Base-by-base conservation (phyloP, 2,888 invertebrate genomes). In the Melangyna quadrimaculata region DNA sequence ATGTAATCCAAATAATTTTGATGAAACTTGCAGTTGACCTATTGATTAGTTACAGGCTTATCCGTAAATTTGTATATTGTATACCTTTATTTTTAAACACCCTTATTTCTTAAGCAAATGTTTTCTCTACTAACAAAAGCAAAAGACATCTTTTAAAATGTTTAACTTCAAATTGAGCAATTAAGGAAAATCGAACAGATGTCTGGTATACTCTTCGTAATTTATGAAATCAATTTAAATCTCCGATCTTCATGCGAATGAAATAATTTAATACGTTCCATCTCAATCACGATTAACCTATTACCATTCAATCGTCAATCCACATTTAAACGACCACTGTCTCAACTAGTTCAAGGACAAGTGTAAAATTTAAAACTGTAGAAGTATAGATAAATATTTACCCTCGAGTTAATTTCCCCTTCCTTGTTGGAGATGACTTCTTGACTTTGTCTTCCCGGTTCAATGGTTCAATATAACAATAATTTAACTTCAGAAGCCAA, bases 341-440 rank as follows among this genome's bases (percentile, higher is more conserved):
- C n/a, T n/a, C n/a, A n/a, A 77, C 57, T 78, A 75, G 75, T 80
- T 69, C 86, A 81, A 86, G 80, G 81, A 73, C 86, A 81, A 19
- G 51, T 51, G 53, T 32, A 43, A 65, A 72, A 77, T 51, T 61
- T 67, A 24, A 69, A 79, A 72, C n/a, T 27, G 5, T 40, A 17
- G 17, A 27, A 1, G 5, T 14, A 9, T 8, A 0, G 10, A 35
- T 7, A 14, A 3, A 57, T 37, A 3, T 22, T 37, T 22, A 59
- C 59, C 45, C 55, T 32, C 59, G 45, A 45, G 12, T 27, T 51
- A 27, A 57, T 37, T 72, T 77, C 80, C 48, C 72, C 77, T 84
- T 67, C 69, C 53, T 19, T 12, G 17, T 29, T 40, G 57, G 27
- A 51, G 22, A n/a, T 65, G 70, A 63, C 74, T 80, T 67, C 14